Evolutionary conservation across 2,888 invertebrate genomes (phyloP), one percentile per base, ranked within the genome.

Genomic region (Eupelmus urozonus): DNA sequence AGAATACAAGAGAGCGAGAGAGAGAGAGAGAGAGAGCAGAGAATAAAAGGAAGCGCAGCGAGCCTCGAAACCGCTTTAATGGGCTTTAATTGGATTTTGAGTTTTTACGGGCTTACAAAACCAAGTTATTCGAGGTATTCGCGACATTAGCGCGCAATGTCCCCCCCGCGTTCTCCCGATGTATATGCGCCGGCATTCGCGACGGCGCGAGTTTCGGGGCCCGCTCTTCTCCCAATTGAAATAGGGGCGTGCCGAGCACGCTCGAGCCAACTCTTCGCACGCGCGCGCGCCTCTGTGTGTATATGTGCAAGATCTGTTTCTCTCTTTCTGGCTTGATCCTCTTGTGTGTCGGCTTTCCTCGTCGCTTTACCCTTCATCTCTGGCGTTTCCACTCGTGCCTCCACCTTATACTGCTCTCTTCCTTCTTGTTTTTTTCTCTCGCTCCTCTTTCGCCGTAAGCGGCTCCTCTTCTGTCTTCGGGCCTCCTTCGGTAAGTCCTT

Each of bases 201-300:
- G 9, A 34, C 11, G 83, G 84, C 83, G 86, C 85, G 85, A 85
- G 84, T 86, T 87, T 87, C 83, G 85, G 84, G 84, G 84, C n/a
- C n/a, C n/a, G n/a, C n/a, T 82, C 83, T 82, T 77, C 85, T 85
- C 85, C 82, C 86, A 85, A 85, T 86, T 86, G 86, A 87, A 87
- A 87, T 86, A 87, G 86, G 85, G 84, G 83, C 85, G 84, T 84
- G 83, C 84, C 85, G 82, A 40, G 60, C n/a, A 34, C 53, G 63
- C 70, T 53, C 57, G 63, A 72, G 13, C 53, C 3, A 18, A 1
- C 29, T 23, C 20, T 7, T 23, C 59, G 53, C 23, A n/a, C n/a
- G n/a, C n/a, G n/a, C n/a, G n/a, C n/a, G n/a, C 42, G 29, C 62
- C 77, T 51, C 51, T 34, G 9, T 34, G 9, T 34, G 9, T 34